A percentile compares a stretch with the other conserved stretches of the same genome.
Evolutionary conservation across 92 coral and sea anemone species (phyloP).

Genomic region (Epizoanthus ramosus): DNA sequence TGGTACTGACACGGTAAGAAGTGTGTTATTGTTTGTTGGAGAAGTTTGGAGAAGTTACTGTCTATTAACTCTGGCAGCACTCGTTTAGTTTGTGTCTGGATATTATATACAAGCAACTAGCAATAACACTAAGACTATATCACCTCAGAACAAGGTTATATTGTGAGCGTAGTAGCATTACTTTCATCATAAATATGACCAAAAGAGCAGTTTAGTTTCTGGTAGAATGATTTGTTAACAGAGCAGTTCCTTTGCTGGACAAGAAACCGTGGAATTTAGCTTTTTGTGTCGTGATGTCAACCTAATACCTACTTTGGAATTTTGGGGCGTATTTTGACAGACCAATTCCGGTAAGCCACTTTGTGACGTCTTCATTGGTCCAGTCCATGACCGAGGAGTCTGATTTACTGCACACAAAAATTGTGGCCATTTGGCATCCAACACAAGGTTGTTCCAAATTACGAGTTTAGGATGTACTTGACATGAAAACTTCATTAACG

Average conservation of each 20-base stretch:
- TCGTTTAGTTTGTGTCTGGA: neutral
- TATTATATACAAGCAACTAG: neutral
- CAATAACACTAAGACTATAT: neutral
- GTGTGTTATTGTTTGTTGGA: slow-evolving; percentile 25
- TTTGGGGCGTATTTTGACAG: slow-evolving; percentile 53
- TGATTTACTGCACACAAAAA: slow-evolving; percentile 7
- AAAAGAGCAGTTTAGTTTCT: neutral
- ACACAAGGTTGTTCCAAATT: slow-evolving; percentile 10
- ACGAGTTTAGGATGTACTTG: neutral
- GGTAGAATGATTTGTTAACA: neutral
- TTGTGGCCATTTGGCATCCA: slow-evolving; percentile 22
- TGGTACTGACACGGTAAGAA: neutral
- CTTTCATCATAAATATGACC: neutral
- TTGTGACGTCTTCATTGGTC: slow-evolving; percentile 39
- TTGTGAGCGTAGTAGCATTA: neutral
- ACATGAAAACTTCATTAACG: slow-evolving; percentile 20
- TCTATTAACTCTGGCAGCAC: neutral
- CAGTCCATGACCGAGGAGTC: slow-evolving; percentile 45
- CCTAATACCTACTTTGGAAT: slow-evolving; percentile 46
- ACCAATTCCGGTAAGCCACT: slow-evolving; percentile 49
- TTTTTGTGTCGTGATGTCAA: neutral
- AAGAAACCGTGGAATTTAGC: neutral
- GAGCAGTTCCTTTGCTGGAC: neutral
- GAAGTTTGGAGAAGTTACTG: slow-evolving; percentile 25
- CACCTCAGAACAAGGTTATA: neutral